These are phyloP conservation scores for Larimichthys polyactis DNA, from an alignment of 2,113 vertebrate species.

Conservation along the genomic window DNA sequence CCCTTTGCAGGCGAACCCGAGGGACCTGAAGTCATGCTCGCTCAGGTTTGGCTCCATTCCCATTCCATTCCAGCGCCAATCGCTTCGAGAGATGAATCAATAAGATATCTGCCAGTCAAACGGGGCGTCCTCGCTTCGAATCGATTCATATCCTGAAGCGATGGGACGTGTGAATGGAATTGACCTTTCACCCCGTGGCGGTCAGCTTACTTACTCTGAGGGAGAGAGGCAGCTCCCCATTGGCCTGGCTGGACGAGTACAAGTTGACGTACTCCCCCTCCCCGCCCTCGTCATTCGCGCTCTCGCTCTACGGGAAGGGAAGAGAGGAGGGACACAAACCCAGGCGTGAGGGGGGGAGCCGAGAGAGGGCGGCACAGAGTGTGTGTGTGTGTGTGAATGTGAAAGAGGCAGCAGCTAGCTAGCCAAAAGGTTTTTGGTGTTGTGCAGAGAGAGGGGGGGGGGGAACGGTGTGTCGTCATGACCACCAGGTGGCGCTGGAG, in stretches of 20 bases:
- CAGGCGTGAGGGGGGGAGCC: conserved; percentile 64
- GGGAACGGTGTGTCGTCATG: background rate
- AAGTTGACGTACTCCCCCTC: conserved; percentile 98
- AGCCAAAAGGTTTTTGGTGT: conserved; percentile 26
- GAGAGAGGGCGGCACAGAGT: conserved; percentile 49
- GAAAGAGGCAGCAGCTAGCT: conserved; percentile 19
- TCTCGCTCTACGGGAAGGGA: conserved; percentile 91
- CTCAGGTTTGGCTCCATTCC: conserved; percentile 49
- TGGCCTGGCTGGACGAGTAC: conserved; percentile 93
- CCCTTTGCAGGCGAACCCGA: conserved; percentile 55
- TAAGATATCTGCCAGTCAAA: conserved; percentile 27
- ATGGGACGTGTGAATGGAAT: conserved; percentile 57
- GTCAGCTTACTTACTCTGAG: conserved; percentile 92
- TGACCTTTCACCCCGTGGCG: conserved; percentile 67
- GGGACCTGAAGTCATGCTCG: conserved; percentile 62
- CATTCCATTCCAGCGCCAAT: conserved; percentile 62
- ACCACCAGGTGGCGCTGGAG: conserved; percentile 73
- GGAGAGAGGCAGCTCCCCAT: conserved; percentile 89
- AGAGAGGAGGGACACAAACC: conserved; percentile 83
- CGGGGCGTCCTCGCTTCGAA: conserved; percentile 1
- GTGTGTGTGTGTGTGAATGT: conserved; percentile 18
- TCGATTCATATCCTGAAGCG: conserved; percentile 69
- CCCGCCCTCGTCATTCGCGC: conserved; percentile 91
- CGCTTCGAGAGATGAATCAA: conserved; percentile 67
- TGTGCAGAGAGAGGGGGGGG: background rate